phyloP scores from a whole-genome alignment of 2,113 vertebrate genomes.

The Rissa tridactyla region DNA sequence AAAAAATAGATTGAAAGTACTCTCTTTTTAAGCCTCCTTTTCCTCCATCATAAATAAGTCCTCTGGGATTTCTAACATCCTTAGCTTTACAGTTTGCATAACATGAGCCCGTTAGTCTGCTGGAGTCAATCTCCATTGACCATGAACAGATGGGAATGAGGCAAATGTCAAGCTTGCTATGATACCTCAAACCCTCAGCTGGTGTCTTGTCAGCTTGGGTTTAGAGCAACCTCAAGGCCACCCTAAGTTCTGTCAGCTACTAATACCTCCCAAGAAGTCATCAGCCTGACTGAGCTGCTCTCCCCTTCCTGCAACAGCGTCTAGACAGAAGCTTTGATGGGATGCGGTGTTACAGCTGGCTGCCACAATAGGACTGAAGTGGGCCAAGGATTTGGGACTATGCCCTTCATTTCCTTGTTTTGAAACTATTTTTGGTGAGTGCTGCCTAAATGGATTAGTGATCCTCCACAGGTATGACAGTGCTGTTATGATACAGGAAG shows the following conservation, averaged over 20 bases:
- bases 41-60: neutral
- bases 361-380: neutral
- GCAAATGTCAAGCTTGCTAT: neutral
- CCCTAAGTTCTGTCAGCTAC: neutral
- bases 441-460: neutral
- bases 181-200: neutral
- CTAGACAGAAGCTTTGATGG: neutral
- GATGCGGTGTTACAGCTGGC: neutral
- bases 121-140: neutral
- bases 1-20: neutral
- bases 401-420: neutral
- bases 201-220: neutral
- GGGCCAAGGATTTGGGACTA: neutral
- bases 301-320: neutral
- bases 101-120: neutral
- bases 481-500: fast-evolving
- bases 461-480: neutral
- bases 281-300: neutral
- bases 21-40: neutral
- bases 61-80: neutral
- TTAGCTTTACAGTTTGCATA: neutral
- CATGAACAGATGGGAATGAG: neutral
- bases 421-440: neutral
- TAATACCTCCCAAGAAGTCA: neutral
- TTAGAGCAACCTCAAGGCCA: neutral